Evolutionary conservation across 2,888 invertebrate genomes (phyloP).

Genomic region (Mantis religiosa): DNA sequence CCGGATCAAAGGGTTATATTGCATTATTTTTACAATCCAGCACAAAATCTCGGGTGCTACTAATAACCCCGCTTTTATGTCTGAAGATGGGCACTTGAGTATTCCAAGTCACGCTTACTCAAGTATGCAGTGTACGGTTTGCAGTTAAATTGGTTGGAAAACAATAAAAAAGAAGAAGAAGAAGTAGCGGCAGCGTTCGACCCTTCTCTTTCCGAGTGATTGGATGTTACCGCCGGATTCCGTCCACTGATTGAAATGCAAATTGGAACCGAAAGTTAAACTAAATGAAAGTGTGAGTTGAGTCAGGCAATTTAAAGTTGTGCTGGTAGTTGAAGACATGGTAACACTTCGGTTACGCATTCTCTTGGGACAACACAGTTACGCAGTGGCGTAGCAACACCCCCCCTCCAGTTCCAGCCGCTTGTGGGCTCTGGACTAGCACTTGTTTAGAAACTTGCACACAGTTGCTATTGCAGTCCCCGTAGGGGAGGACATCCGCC

Average conservation of each 20-base stretch:
- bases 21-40: conserved; percentile 7
- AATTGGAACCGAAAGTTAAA: not conserved
- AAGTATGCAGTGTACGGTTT: not conserved
- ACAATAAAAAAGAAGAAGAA: not conserved
- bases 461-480: not conserved
- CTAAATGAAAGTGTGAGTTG: not conserved
- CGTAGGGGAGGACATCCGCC: too few species aligned
- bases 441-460: not conserved
- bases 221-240: not conserved
- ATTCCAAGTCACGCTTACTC: not conserved
- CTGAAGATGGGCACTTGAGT: not conserved
- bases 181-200: not conserved
- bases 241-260: not conserved
- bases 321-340: not conserved
- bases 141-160: not conserved
- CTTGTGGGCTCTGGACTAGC: too few species aligned
- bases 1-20: conserved; percentile 11
- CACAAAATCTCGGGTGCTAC: not conserved
- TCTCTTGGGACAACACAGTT: not conserved
- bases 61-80: not conserved
- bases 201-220: not conserved
- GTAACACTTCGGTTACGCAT: not conserved
- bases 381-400: not conserved
- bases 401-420: too few species aligned
- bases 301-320: not conserved